Percentiles rank a stretch among this genome's conserved stretches.
phyloP scores from a whole-genome alignment of 2,113 vertebrate genomes.

The Helogale parvula region DNA sequence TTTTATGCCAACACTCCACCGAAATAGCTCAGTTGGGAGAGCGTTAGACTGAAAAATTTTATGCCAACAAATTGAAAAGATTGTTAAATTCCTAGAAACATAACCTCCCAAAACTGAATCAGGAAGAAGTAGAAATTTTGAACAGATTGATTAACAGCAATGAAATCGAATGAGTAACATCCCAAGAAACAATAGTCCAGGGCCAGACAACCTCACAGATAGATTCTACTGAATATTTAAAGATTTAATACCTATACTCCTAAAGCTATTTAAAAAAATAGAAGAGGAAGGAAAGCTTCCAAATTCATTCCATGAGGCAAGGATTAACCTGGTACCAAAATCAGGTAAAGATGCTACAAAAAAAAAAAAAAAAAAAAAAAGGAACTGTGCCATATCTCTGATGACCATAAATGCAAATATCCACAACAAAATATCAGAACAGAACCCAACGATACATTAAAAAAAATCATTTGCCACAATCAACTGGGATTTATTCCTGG shows the following conservation, averaged over 20 bases:
- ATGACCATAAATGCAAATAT: background rate
- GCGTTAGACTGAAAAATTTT: constrained; percentile 90
- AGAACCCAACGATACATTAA: background rate
- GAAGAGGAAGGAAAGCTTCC: background rate
- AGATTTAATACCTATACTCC: background rate
- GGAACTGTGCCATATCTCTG: background rate
- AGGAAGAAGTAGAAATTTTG: background rate
- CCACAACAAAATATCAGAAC: background rate
- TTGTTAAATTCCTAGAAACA: background rate
- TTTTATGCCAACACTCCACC: constrained; percentile 52
- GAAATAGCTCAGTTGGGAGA: constrained; percentile 93
- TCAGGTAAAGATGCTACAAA: background rate
- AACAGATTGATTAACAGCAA: background rate
- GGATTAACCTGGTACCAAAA: background rate
- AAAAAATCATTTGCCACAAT: background rate
- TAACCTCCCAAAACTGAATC: background rate
- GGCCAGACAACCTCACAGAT: background rate
- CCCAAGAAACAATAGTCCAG: background rate
- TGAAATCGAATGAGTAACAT: background rate
- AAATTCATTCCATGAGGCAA: background rate
- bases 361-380: background rate
- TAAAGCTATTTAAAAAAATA: background rate
- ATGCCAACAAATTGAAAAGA: background rate
- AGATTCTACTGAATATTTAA: background rate
- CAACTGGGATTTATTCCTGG: background rate